phyloP scores from a whole-genome alignment of 64 coral and sea anemone species.

The Porites lutea region DNA sequence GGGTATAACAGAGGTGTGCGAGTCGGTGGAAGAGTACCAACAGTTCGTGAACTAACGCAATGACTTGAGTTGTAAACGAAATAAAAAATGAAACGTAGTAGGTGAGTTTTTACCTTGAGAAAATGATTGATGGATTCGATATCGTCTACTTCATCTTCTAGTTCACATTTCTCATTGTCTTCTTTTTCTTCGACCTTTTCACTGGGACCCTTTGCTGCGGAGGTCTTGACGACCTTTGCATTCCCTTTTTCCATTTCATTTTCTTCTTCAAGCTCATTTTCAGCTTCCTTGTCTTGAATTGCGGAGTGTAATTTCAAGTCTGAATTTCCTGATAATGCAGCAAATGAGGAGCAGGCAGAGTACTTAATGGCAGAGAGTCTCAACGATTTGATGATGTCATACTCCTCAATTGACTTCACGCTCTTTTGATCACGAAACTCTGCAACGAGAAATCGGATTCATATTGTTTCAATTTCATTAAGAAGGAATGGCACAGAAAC shows the following conservation, averaged over 20 bases:
- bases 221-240: not conserved
- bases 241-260: not conserved
- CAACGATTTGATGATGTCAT: slow-evolving; percentile 13
- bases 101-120: not conserved
- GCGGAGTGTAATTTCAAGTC: slow-evolving; percentile 28
- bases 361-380: not conserved
- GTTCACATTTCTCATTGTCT: not conserved
- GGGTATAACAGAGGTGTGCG: no score
- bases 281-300: not conserved
- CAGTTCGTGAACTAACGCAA: no score
- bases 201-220: not conserved
- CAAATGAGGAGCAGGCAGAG: slow-evolving; percentile 79
- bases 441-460: slow-evolving; percentile 14
- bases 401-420: not conserved
- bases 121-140: not conserved
- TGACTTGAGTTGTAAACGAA: no score
- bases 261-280: not conserved
- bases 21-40: no score
- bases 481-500: no score
- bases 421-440: slow-evolving; percentile 44
- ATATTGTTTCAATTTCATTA: no score
- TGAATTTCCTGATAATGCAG: slow-evolving; percentile 81
- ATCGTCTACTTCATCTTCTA: not conserved
- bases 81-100: no score
- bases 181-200: not conserved